phyloP scores from a whole-genome alignment of 2,797 vertebrate genomes.

The Spinibarbus caldwelli region DNA sequence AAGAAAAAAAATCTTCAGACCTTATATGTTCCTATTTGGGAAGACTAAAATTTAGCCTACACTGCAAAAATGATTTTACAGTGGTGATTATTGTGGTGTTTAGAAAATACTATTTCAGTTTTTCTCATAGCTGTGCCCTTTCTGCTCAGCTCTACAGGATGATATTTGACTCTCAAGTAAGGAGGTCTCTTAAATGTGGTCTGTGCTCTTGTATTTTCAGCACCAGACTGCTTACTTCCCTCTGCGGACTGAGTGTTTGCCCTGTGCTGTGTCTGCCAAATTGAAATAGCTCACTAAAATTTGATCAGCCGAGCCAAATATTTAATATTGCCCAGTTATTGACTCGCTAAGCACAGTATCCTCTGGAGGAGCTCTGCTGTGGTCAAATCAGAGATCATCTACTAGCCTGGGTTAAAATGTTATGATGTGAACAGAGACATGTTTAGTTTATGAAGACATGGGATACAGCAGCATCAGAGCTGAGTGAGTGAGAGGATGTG shows the following conservation, averaged over 20 bases:
- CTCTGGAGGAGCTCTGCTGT: not conserved
- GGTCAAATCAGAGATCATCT: slow-evolving; percentile 19
- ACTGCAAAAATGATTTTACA: too few relatives aligned
- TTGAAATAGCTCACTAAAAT: slow-evolving; percentile 40
- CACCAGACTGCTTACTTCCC: slow-evolving; percentile 3
- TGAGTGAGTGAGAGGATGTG: not conserved
- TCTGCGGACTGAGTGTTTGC: slow-evolving; percentile 28
- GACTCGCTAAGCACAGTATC: slow-evolving; percentile 8
- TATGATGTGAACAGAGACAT: not conserved
- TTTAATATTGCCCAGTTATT: slow-evolving; percentile 20
- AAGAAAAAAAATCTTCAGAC: not conserved
- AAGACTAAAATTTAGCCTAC: not conserved
- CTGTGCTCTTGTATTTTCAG: slow-evolving; percentile 10
- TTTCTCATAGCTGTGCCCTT: not conserved
- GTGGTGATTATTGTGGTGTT: not conserved
- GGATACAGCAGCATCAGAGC: not conserved
- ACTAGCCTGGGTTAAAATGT: not conserved
- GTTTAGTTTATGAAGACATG: not conserved
- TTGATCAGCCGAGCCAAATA: slow-evolving; percentile 41
- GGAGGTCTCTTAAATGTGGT: slow-evolving; percentile 12
- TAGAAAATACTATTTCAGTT: not conserved
- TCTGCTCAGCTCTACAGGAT: not conserved
- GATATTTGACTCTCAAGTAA: slow-evolving; percentile 15
- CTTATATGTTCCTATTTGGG: not conserved
- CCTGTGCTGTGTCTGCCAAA: slow-evolving; percentile 35